A percentile compares a stretch with the other conserved stretches of the same genome.
Evolutionary conservation across 2,113 vertebrate genomes (phyloP).

Genomic region (Shinisaurus crocodilurus): DNA sequence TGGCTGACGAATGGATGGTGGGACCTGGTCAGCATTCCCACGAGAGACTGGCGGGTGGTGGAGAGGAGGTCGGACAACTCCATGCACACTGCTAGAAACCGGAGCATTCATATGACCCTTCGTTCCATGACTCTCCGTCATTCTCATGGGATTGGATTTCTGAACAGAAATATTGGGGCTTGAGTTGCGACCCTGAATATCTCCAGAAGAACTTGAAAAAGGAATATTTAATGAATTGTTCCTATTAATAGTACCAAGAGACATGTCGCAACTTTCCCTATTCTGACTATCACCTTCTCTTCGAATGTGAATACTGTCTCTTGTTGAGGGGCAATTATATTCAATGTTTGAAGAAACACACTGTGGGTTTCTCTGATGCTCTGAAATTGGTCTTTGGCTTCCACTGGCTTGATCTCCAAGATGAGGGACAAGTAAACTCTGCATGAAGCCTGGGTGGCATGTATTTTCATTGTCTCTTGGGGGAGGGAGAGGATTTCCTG

Average conservation of each 20-base stretch:
- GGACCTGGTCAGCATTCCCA: slow-evolving; percentile 87
- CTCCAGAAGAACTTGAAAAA: slow-evolving; percentile 84
- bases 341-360: slow-evolving; percentile 90
- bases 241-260: slow-evolving; percentile 79
- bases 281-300: slow-evolving; percentile 79
- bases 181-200: slow-evolving; percentile 91
- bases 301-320: slow-evolving; percentile 79
- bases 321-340: slow-evolving; percentile 86
- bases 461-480: slow-evolving; percentile 87
- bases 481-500: slow-evolving; percentile 78
- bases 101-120: slow-evolving; percentile 92
- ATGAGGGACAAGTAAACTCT: slow-evolving; percentile 91
- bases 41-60: slow-evolving; percentile 88
- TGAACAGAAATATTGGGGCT: slow-evolving; percentile 90
- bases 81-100: slow-evolving; percentile 90
- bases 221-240: slow-evolving; percentile 82
- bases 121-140: slow-evolving; percentile 85
- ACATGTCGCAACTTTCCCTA: slow-evolving; percentile 84
- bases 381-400: slow-evolving; percentile 80
- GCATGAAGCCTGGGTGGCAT: slow-evolving; percentile 97
- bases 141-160: slow-evolving; percentile 88
- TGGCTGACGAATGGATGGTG: slow-evolving; percentile 82
- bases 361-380: slow-evolving; percentile 88
- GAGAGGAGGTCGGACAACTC: slow-evolving; percentile 84
- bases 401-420: slow-evolving; percentile 88